A percentile compares a stretch with the other conserved stretches of the same genome.
phyloP scores from a whole-genome alignment of 1,140 invertebrate genomes.

The Eueides isabella region DNA sequence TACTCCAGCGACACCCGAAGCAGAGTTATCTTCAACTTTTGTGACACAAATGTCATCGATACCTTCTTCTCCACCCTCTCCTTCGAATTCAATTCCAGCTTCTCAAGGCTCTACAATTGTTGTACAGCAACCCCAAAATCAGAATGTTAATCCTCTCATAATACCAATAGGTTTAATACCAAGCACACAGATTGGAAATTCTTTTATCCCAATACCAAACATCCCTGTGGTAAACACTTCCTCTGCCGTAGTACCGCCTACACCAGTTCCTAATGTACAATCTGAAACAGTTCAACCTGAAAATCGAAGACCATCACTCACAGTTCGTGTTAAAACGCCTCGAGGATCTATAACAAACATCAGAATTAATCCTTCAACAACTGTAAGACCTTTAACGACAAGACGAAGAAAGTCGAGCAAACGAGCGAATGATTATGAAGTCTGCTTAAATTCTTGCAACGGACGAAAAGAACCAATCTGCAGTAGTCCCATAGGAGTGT shows the following conservation, averaged over 20 bases:
- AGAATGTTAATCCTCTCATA: neutral
- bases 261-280: neutral
- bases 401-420: conserved; percentile 47
- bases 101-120: conserved; percentile 2
- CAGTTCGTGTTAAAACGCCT: conserved; percentile 60
- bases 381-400: conserved; percentile 51
- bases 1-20: neutral
- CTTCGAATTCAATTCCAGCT: neutral
- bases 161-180: conserved; percentile 5
- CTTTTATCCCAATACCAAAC: conserved; percentile 20
- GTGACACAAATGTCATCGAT: neutral
- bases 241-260: neutral
- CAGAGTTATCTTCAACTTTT: neutral
- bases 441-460: conserved; percentile 62
- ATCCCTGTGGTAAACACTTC: neutral
- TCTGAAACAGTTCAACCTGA: neutral
- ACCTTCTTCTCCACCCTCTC: conserved; percentile 1
- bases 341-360: conserved; percentile 62
- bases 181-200: conserved; percentile 13
- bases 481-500: conserved; percentile 50
- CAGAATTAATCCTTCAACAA: conserved; percentile 55
- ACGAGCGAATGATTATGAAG: conserved; percentile 62
- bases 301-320: conserved; percentile 43
- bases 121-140: neutral
- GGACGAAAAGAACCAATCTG: conserved; percentile 65